Conservation (phyloP, 2,113 vertebrate species). For the Trichomycterus rosablanca region DNA sequence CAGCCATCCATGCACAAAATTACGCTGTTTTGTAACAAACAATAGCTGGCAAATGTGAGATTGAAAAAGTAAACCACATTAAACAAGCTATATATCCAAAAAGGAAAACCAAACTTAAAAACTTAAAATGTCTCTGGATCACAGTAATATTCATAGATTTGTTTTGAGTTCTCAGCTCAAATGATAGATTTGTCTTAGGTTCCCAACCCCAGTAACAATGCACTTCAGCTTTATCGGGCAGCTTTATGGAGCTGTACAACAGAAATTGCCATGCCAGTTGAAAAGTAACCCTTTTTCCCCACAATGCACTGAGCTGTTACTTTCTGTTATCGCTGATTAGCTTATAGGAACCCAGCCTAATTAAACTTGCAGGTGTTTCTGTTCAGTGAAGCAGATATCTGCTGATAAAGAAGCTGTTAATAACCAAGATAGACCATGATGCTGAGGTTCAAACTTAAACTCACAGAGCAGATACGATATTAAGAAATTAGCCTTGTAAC, state of each 20-base stretch:
- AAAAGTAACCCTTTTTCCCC: slow-evolving; percentile 7
- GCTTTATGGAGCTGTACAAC: slow-evolving; percentile 40
- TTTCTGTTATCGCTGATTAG: background rate
- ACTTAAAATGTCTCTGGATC: too few relatives aligned
- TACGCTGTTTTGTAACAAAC: too few relatives aligned
- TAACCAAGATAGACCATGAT: background rate
- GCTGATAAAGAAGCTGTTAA: background rate
- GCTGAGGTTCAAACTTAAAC: slow-evolving; percentile 14
- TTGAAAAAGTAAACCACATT: too few relatives aligned
- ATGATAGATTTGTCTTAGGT: slow-evolving; percentile 60
- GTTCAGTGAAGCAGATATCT: slow-evolving; percentile 11
- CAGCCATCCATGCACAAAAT: too few relatives aligned
- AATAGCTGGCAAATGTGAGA: too few relatives aligned
- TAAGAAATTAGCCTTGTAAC: slow-evolving; percentile 27
- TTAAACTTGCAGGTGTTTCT: slow-evolving; percentile 45
- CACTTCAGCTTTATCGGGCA: slow-evolving; percentile 39
- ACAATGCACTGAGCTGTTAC: background rate
- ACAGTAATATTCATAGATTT: too few relatives aligned
- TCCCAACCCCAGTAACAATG: slow-evolving; percentile 51
- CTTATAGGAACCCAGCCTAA: slow-evolving; percentile 20
- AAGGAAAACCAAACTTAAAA: too few relatives aligned
- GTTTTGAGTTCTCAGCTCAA: slow-evolving; percentile 11
- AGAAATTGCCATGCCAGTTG: slow-evolving; percentile 28
- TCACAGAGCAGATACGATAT: background rate
- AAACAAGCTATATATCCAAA: too few relatives aligned